Percentiles rank a stretch among this genome's conserved stretches.
Evolutionary conservation across 1,140 invertebrate genomes (phyloP).

Genomic region (Rhagoletis pomonella): DNA sequence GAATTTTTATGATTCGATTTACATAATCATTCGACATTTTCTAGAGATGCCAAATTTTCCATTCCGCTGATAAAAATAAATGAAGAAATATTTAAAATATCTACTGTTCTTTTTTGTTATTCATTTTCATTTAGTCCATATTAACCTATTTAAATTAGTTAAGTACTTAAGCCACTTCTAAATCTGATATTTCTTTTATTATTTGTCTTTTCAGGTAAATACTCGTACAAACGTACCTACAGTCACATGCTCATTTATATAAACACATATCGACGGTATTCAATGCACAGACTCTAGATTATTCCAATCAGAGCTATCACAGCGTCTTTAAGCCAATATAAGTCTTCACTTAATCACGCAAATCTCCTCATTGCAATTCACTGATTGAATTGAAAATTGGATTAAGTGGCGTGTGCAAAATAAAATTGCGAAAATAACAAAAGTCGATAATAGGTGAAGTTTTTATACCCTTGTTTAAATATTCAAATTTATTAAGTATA

Average conservation of each 20-base stretch:
- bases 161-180: background rate
- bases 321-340: slow-evolving; percentile 19
- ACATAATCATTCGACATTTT: too few relatives aligned
- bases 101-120: too few relatives aligned
- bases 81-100: too few relatives aligned
- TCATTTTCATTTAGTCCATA: background rate
- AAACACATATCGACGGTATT: background rate
- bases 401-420: slow-evolving; percentile 31
- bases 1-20: too few relatives aligned
- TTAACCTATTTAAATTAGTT: background rate
- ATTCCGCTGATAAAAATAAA: too few relatives aligned
- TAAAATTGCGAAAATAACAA: background rate
- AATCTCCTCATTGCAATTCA: slow-evolving; percentile 31
- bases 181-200: background rate
- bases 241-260: background rate
- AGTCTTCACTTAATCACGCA: slow-evolving; percentile 41
- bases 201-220: slow-evolving; percentile 8
- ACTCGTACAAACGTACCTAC: background rate
- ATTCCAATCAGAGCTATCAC: background rate
- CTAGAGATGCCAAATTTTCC: too few relatives aligned
- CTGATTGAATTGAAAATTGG: slow-evolving; percentile 40
- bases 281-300: background rate
- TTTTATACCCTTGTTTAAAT: background rate
- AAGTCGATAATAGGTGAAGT: too few relatives aligned
- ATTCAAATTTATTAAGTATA: background rate